Conservation (phyloP, 2,888 invertebrate species). For the Sesia apiformis region DNA sequence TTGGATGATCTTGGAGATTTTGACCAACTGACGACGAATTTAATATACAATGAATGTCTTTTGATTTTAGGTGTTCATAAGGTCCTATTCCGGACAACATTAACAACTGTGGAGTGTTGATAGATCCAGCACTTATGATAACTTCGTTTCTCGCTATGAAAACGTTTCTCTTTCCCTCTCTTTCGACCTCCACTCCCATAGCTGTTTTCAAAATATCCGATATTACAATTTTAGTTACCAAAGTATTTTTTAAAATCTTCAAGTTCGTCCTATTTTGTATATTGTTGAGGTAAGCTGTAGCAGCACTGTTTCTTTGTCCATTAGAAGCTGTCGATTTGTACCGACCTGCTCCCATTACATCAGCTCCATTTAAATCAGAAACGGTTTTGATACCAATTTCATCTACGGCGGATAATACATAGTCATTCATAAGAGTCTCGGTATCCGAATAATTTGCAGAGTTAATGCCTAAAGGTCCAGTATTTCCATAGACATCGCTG, state of each 20-base stretch:
- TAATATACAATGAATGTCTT: constrained; percentile 41
- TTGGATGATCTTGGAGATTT: constrained; percentile 69
- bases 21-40: constrained; percentile 62
- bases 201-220: constrained; percentile 44
- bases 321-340: constrained; percentile 52
- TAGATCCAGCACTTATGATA: constrained; percentile 41
- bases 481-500: constrained; percentile 36
- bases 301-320: constrained; percentile 61
- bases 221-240: constrained; percentile 64
- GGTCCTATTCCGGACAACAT: constrained; percentile 70
- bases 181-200: constrained; percentile 47
- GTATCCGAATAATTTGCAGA: constrained; percentile 45
- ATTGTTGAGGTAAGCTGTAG: constrained; percentile 54
- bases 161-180: constrained; percentile 19
- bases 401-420: constrained; percentile 42
- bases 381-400: constrained; percentile 52
- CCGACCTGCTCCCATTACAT: constrained; percentile 59
- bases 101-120: constrained; percentile 49
- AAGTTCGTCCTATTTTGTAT: constrained; percentile 33
- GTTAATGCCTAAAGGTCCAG: constrained; percentile 59
- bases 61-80: constrained; percentile 23
- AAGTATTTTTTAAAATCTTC: constrained; percentile 52
- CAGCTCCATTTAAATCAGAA: constrained; percentile 48
- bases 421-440: constrained; percentile 27
- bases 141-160: constrained; percentile 39